Percentiles rank a stretch among this genome's conserved stretches.
These are phyloP conservation scores for Endotricha flammealis DNA, from an alignment of 2,888 invertebrate genomes.

Conservation along the genomic window DNA sequence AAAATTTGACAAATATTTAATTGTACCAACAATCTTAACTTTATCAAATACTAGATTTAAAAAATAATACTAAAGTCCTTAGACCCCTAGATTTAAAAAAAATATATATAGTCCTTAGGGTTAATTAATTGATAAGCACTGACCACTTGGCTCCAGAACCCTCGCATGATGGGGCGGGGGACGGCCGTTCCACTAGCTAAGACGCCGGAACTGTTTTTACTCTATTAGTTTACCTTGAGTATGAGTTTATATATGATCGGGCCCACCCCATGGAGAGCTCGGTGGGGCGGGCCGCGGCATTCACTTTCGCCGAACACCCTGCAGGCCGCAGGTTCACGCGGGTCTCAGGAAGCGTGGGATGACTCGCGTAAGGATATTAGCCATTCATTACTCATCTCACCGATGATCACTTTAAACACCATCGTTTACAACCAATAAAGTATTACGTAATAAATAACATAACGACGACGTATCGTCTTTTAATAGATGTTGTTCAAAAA, in stretches of 20 bases:
- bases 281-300: constrained; percentile 42
- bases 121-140: constrained; percentile 47
- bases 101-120: constrained; percentile 28
- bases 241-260: constrained; percentile 52
- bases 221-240: constrained; percentile 52
- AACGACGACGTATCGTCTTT: no score
- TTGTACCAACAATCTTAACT: no score
- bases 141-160: constrained; percentile 80
- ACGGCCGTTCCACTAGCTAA: constrained; percentile 55
- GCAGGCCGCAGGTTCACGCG: constrained; percentile 15
- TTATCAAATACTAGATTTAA: no score
- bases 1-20: no score
- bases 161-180: constrained; percentile 76
- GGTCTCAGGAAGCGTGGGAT: constrained; percentile 33
- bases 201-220: constrained; percentile 61
- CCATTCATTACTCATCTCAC: background rate
- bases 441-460: no score
- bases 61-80: no score
- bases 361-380: background rate
- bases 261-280: constrained; percentile 45
- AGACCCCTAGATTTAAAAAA: constrained; percentile 1
- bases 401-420: background rate
- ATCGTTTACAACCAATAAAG: no score
- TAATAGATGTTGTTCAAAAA: no score
- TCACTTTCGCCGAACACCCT: constrained; percentile 56